Conservation (phyloP, 2,797 vertebrate genomes). For the Potorous gilbertii region DNA sequence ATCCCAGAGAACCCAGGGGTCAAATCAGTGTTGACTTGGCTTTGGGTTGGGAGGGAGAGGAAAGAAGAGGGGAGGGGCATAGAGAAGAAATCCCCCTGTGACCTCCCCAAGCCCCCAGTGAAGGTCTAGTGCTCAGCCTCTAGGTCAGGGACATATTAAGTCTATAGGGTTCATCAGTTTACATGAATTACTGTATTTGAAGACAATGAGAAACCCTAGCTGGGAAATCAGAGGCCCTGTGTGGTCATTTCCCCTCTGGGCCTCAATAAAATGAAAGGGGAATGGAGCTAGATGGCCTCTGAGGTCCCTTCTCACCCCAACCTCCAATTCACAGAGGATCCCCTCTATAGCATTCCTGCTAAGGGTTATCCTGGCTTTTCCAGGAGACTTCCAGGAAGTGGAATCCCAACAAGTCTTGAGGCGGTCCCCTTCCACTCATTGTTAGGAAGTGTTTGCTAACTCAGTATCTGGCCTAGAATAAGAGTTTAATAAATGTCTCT, state of each 20-base stretch:
- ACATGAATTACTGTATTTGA: neutral
- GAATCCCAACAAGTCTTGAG: neutral
- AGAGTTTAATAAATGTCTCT: neutral
- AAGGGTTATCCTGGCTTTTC: neutral
- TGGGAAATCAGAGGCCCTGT: neutral
- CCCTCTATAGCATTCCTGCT: neutral
- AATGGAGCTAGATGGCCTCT: neutral
- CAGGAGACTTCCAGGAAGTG: neutral
- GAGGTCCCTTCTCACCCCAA: neutral
- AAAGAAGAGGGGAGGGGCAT: neutral
- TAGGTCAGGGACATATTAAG: neutral
- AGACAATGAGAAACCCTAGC: neutral
- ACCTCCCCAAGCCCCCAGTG: neutral
- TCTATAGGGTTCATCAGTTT: neutral
- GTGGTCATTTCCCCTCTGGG: neutral
- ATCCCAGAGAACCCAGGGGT: neutral
- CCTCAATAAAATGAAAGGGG: neutral
- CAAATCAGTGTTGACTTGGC: neutral
- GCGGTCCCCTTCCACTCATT: neutral
- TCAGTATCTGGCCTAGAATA: neutral
- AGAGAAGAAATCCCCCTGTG: neutral
- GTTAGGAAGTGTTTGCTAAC: neutral
- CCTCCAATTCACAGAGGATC: neutral
- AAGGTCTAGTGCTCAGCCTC: neutral
- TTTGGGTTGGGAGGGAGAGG: neutral